Evolutionary conservation across 2,113 vertebrate species (phyloP).

Genomic region (Chloebia gouldiae): DNA sequence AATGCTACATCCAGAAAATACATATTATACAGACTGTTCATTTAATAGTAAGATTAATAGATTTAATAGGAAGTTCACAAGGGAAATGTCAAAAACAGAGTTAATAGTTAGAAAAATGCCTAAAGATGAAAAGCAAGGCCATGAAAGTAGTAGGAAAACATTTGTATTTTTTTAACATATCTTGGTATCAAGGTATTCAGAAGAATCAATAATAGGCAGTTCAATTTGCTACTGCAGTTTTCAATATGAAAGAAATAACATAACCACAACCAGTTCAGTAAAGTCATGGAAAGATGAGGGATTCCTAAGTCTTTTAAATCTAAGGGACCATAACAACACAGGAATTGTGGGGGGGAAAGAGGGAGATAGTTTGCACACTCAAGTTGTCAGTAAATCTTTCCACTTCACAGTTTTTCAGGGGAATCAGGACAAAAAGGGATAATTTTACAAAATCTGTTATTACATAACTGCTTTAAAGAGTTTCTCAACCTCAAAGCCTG

Average conservation of each 20-base stretch:
- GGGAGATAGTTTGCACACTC: background rate
- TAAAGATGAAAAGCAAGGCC: background rate
- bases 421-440: background rate
- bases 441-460: background rate
- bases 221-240: background rate
- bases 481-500: background rate
- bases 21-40: background rate
- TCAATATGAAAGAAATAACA: background rate
- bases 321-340: background rate
- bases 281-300: background rate
- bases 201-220: background rate
- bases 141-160: background rate
- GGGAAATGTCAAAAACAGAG: slow-evolving; percentile 35
- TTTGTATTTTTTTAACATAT: background rate
- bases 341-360: accelerated
- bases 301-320: background rate
- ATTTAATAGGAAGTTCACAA: background rate
- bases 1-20: background rate
- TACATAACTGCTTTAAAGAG: background rate
- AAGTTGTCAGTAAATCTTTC: background rate
- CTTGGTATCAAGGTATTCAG: background rate
- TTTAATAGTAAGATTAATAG: background rate
- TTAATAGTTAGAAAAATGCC: slow-evolving; percentile 28
- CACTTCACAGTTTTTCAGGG: background rate
- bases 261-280: background rate